Evolutionary conservation across 2,888 invertebrate species (phyloP), one percentile per base, ranked within the genome.

Genomic region (Tenthredo amoena): DNA sequence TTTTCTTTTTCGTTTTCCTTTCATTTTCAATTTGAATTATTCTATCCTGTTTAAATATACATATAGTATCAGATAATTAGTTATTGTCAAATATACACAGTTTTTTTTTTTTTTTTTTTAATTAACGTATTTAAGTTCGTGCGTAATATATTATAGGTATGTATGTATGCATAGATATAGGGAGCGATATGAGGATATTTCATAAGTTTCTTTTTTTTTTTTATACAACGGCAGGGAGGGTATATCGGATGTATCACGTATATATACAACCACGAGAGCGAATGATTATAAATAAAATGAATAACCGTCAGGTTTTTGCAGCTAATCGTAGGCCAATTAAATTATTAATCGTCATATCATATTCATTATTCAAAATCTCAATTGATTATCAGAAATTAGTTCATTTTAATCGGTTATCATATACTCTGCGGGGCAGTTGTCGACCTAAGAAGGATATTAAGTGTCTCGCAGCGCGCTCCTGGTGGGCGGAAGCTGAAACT

Each of bases 261-360:
- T 62, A n/a, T 34, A 68, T 68, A 68, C 68, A 68, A 68, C 34
- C 68, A 68, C 68, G 34, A 68, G 68, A 68, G 68, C 34, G 68
- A 68, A 58, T 58, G 34, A 34, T 68, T 31, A 68, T 18, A 37
- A 68, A 34, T 34, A 26, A 72, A 37, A 18, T n/a, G 18, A 18
- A 72, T 72, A 10, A 37, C 37, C 71, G 37, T 37, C 37, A 37
- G 9, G 4, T 21, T 58, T 71, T 34, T 72, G 37, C 37, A 40
- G 37, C 40, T 72, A 68, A 68, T 68, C 47, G 15, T 47, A 47
- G 12, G 47, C 3, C 47, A 47, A 47, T 15, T 4, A 15, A 12
- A 47, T 15, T 12, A 47, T 15, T 47, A 0, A 47, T 47, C 43
- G 43, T 37, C 5, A 37, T 5, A 37, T 37, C 4, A 37, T 37